Base-by-base conservation (phyloP, 2,888 invertebrate species). In the Mystacides longicornis region DNA sequence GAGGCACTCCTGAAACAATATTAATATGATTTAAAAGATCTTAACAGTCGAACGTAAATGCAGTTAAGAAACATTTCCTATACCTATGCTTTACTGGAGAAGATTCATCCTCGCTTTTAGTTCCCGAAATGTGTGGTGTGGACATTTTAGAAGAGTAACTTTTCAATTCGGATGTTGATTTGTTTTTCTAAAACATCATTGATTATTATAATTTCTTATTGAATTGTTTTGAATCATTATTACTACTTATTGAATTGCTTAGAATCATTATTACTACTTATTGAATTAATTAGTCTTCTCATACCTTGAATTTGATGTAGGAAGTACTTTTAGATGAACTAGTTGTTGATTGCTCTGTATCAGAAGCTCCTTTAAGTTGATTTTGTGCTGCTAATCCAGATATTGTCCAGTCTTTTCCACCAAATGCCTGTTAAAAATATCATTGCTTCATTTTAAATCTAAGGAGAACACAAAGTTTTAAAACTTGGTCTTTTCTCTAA, bases 321-420 rank as follows among this genome's bases (percentile, higher is more conserved):
- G 62, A 59, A n/a, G 72, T 64, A 61, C 71, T 72, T 55, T 67
- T 67, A 0, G 71, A 63, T 0, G 76, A 72, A 52, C 77, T 23
- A 4, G 60, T 43, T 23, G 54, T 56, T 1, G 69, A 69, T 37
- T 67, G 64, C 60, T 69, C 71, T 22, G 65, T 65, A 7, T 71
- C 68, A 14, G 61, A 52, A n/a, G 50, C 42, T 7, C 55, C 59
- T 46, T 54, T 59, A 27, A 58, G 46, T 22, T 55, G 49, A 18
- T 73, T 73, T 48, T 78, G 77, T 33, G 69, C 68, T 20, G 72
- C 72, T 64, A 73, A 73, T 4, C 77, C 81, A 16, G 83, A 83
- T 1, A 78, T 68, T 0, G 87, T 83, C 73, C 90, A 89, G 63
- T 90, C 89, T 58, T 90, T 75, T 4, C 93, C 93, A 5, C 93